These are phyloP conservation scores for Cyclina sinensis DNA, from an alignment of 1,140 invertebrate species.

Conservation along the genomic window DNA sequence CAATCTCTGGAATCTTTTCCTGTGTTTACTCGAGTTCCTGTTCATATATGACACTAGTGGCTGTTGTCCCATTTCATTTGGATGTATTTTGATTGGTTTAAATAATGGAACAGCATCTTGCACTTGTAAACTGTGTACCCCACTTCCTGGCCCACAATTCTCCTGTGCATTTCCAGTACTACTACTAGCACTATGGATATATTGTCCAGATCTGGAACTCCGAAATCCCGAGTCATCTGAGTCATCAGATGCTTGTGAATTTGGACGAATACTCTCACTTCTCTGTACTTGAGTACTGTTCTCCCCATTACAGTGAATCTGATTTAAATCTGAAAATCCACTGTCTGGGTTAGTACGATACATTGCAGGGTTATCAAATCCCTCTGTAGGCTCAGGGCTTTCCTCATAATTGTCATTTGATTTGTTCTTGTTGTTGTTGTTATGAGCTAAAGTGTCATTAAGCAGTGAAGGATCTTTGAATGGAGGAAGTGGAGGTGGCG, in stretches of 20 bases:
- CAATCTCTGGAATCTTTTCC: conserved; percentile 15
- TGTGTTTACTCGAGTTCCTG: conserved; percentile 62
- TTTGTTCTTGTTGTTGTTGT: conserved; percentile 66
- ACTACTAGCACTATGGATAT: conserved; percentile 67
- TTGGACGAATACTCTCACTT: conserved; percentile 70
- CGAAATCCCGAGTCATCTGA: conserved; percentile 81
- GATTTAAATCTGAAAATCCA: conserved; percentile 75
- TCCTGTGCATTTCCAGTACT: conserved; percentile 66
- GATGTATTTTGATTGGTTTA: conserved; percentile 69
- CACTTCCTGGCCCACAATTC: conserved; percentile 13
- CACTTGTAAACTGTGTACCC: conserved; percentile 41
- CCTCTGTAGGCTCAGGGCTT: conserved; percentile 59
- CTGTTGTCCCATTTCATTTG: conserved; percentile 56
- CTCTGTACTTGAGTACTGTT: conserved; percentile 39
- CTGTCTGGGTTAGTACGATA: conserved; percentile 76
- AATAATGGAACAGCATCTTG: conserved; percentile 59
- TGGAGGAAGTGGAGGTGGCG: conserved; percentile 69
- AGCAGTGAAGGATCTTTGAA: conserved; percentile 51
- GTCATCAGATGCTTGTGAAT: conserved; percentile 77
- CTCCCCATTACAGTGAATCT: conserved; percentile 56
- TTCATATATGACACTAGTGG: conserved; percentile 62
- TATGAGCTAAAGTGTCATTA: conserved; percentile 71
- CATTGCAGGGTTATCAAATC: conserved; percentile 60
- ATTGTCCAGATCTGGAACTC: conserved; percentile 76
- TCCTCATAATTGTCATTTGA: conserved; percentile 60